Percentiles rank a stretch among this genome's conserved stretches.
phyloP scores from a whole-genome alignment of 2,888 invertebrate species.

The Prionchulus punctatus region DNA sequence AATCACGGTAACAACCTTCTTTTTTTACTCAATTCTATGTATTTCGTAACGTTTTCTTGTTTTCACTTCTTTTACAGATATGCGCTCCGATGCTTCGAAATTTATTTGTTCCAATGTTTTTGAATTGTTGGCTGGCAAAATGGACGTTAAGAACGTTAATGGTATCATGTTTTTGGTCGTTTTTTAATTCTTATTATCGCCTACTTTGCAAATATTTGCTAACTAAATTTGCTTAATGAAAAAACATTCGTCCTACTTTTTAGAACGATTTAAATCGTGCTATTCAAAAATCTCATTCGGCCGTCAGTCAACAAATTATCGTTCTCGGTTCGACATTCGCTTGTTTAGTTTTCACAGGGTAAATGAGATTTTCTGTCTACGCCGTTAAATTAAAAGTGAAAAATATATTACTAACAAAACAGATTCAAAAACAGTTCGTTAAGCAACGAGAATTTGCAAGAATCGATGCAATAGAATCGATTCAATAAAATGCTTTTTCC shows the following conservation, averaged over 20 bases:
- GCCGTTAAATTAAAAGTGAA: too few relatives aligned
- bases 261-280: slow-evolving; percentile 92
- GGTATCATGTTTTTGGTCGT: slow-evolving; percentile 42
- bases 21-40: neutral
- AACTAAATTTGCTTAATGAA: neutral
- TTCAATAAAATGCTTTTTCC: too few relatives aligned
- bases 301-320: slow-evolving; percentile 82
- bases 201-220: neutral
- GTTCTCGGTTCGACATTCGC: slow-evolving; percentile 79
- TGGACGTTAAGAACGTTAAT: slow-evolving; percentile 94
- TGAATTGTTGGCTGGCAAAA: slow-evolving; percentile 96
- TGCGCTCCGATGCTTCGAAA: slow-evolving; percentile 72
- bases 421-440: too few relatives aligned
- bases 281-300: slow-evolving; percentile 93
- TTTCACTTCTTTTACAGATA: slow-evolving; percentile 48
- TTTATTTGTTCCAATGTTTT: slow-evolving; percentile 87
- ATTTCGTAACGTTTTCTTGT: neutral
- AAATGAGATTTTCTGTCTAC: slow-evolving; percentile 22
- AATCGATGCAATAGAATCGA: too few relatives aligned
- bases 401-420: too few relatives aligned
- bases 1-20: slow-evolving; percentile 53
- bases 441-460: too few relatives aligned
- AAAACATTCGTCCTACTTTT: neutral
- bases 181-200: slow-evolving; percentile 8
- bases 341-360: slow-evolving; percentile 91